These are phyloP conservation scores for Geopemphigus sp. DNA, from an alignment of 1,140 invertebrate genomes.

Conservation along the genomic window DNA sequence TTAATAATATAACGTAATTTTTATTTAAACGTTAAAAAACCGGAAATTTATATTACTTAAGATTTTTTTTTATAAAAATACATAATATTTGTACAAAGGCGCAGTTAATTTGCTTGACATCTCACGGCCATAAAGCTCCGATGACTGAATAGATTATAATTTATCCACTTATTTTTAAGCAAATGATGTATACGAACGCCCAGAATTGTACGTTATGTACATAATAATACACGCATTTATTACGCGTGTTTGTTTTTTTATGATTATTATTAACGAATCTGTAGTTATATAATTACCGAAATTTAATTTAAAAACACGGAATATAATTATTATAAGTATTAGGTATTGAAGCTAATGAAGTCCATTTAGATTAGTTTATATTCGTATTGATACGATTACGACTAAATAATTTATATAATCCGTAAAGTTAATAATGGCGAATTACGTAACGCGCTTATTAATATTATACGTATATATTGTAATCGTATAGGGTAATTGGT, in stretches of 20 bases:
- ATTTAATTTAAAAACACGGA: not conserved
- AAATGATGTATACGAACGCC: not conserved
- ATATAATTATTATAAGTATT: not conserved
- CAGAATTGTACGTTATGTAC: not conserved
- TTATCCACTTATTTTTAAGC: not conserved
- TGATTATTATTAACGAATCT: not conserved
- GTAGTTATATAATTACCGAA: conserved; percentile 12
- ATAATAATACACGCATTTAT: not conserved
- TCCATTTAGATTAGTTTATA: not conserved
- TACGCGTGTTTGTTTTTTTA: not conserved
- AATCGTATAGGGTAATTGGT: too few relatives aligned
- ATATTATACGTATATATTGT: too few relatives aligned
- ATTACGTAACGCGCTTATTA: not conserved
- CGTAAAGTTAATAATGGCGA: too few relatives aligned
- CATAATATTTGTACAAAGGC: not conserved
- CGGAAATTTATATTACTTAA: too few relatives aligned
- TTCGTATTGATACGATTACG: not conserved
- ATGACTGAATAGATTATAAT: not conserved
- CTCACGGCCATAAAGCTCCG: not conserved
- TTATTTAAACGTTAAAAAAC: not conserved
- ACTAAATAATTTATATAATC: not conserved
- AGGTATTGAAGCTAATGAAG: not conserved
- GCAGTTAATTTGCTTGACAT: not conserved
- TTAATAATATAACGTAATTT: not conserved
- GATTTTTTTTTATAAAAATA: too few relatives aligned